A percentile compares a stretch with the other conserved stretches of the same genome.
Evolutionary conservation across 2,888 invertebrate species (phyloP).

Genomic region (Callosobruchus maculatus): DNA sequence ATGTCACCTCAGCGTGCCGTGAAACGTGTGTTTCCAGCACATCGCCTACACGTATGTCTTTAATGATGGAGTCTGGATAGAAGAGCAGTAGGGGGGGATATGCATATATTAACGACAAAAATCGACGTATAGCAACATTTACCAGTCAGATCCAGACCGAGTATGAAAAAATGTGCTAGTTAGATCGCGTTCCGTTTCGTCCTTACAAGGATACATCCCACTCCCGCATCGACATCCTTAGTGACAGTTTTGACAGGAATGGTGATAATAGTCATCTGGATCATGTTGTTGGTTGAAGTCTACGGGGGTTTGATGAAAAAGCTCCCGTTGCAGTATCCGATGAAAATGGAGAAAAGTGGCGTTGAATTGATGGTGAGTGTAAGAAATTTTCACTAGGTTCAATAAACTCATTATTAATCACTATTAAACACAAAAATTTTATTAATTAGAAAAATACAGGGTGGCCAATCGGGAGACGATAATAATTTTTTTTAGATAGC

Average conservation of each 20-base stretch:
- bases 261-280: neutral
- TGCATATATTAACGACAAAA: slow-evolving; percentile 20
- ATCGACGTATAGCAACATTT: neutral
- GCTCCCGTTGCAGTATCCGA: neutral
- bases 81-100: slow-evolving; percentile 9
- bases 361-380: neutral
- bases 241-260: neutral
- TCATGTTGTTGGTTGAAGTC: neutral
- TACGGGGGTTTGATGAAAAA: neutral
- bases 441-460: too few relatives aligned
- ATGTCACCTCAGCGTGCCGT: neutral
- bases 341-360: neutral
- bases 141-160: neutral
- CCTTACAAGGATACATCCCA: neutral
- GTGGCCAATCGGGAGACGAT: too few relatives aligned
- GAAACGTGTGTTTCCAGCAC: neutral
- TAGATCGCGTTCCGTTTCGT: neutral
- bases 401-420: too few relatives aligned
- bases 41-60: neutral
- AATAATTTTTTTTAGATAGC: too few relatives aligned
- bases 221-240: neutral
- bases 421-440: too few relatives aligned
- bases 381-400: too few relatives aligned
- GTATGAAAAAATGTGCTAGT: neutral
- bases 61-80: neutral